These are phyloP conservation scores for Apodemia zela DNA, from an alignment of 2,888 invertebrate species.

Conservation along the genomic window DNA sequence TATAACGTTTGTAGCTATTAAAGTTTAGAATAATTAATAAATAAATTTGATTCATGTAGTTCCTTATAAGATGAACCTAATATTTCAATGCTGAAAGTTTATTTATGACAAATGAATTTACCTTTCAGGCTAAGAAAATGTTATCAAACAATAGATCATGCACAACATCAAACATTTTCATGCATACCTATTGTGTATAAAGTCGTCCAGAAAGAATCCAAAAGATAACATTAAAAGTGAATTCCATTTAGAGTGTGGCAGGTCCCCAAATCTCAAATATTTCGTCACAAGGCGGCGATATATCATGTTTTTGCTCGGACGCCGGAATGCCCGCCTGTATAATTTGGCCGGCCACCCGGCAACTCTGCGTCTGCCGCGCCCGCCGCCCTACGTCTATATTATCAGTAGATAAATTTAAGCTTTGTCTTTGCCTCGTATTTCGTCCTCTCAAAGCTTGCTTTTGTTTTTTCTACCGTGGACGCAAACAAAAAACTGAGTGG, in stretches of 20 bases:
- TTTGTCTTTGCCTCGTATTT: slow-evolving; percentile 80
- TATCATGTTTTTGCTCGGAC: slow-evolving; percentile 75
- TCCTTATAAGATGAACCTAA: too few relatives aligned
- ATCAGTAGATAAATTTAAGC: slow-evolving; percentile 80
- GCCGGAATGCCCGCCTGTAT: slow-evolving; percentile 74
- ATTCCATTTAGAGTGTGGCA: slow-evolving; percentile 69
- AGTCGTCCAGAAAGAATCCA: slow-evolving; percentile 56
- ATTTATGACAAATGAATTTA: too few relatives aligned
- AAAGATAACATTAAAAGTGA: slow-evolving; percentile 62
- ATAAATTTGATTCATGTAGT: too few relatives aligned
- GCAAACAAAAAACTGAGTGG: slow-evolving; percentile 78
- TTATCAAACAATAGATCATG: not conserved
- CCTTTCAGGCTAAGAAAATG: too few relatives aligned
- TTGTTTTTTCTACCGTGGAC: slow-evolving; percentile 68
- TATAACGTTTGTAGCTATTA: too few relatives aligned
- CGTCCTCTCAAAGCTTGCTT: slow-evolving; percentile 76
- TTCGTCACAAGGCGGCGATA: slow-evolving; percentile 75
- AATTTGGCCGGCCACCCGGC: slow-evolving; percentile 73
- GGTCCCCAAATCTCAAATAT: slow-evolving; percentile 72
- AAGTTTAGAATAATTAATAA: too few relatives aligned
- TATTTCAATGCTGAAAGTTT: too few relatives aligned
- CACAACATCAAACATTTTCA: slow-evolving; percentile 27
- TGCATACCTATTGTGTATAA: slow-evolving; percentile 43
- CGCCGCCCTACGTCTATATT: slow-evolving; percentile 79
- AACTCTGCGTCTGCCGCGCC: slow-evolving; percentile 65